phyloP scores from a whole-genome alignment of 2,113 vertebrate species.

The Catharus bicknelli region DNA sequence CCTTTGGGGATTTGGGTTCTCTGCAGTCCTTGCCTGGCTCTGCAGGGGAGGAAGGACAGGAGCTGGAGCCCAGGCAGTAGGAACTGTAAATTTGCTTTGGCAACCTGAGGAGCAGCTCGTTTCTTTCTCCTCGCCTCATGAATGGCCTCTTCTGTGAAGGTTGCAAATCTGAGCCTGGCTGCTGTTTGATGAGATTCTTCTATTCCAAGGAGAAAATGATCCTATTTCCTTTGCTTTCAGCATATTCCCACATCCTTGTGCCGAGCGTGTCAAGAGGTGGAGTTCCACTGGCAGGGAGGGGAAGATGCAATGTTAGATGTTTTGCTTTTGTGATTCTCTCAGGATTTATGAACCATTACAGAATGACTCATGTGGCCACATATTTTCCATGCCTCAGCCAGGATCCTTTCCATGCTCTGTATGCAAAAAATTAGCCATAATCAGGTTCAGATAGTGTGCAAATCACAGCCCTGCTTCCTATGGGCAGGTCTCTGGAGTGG shows the following conservation, averaged over 20 bases:
- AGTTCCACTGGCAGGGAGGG: slow-evolving; percentile 51
- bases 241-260: slow-evolving; percentile 59
- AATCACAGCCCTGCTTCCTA: slow-evolving; percentile 44
- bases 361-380: slow-evolving; percentile 60
- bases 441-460: slow-evolving; percentile 62
- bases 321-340: slow-evolving; percentile 63
- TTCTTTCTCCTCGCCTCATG: slow-evolving; percentile 45
- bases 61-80: slow-evolving; percentile 41
- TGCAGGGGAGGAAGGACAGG: not conserved
- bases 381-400: slow-evolving; percentile 62
- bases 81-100: slow-evolving; percentile 65
- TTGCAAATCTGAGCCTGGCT: slow-evolving; percentile 43
- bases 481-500: slow-evolving; percentile 38
- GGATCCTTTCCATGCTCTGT: slow-evolving; percentile 46
- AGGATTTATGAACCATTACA: slow-evolving; percentile 65
- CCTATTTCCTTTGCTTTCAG: slow-evolving; percentile 64
- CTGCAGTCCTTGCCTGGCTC: not conserved
- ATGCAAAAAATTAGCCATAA: slow-evolving; percentile 50
- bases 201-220: slow-evolving; percentile 64
- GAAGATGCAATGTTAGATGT: slow-evolving; percentile 57
- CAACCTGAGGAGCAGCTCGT: not conserved
- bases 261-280: slow-evolving; percentile 54
- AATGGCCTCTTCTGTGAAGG: slow-evolving; percentile 66
- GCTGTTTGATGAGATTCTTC: slow-evolving; percentile 65
- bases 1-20: not conserved